Evolutionary conservation across 2,888 invertebrate genomes (phyloP), one percentile per base, ranked within the genome.

Genomic region (Biston stratarius): DNA sequence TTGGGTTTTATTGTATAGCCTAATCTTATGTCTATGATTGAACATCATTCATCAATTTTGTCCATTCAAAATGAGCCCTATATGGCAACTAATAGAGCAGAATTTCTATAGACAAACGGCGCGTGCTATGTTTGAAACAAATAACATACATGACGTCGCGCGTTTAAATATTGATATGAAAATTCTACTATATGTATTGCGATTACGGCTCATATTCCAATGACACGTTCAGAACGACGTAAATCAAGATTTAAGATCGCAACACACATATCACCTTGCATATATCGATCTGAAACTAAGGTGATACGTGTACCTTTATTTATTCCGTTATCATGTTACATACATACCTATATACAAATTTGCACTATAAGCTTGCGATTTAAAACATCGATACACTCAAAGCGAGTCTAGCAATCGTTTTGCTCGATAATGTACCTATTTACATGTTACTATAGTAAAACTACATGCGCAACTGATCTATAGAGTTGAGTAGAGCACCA

Each of bases 371-470:
- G 87, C 61, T 57, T 61, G 61, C 87, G 85, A 84, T 83, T 81
- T 79, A 84, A 82, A 80, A 86, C 84, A 82, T 77, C 84, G 86
- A 89, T 83, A 89, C 86, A 89, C 80, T 81, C 79, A 87, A 90
- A 90, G 90, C 89, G 77, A 83, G 76, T 83, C 85, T 81, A 80
- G 67, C 79, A 81, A 61, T 42, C 48, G 24, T 42, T 63, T 67
- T 64, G 48, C 58, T 78, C 76, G 77, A 77, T 83, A 38, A 38
- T 38, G 38, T 83, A 79, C 78, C 71, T 79, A 76, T 78, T 76
- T 78, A 80, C 75, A 80, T 67, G 73, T 56, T 74, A n/a, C n/a
- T n/a, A 79, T 77, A 75, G 74, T 69, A 64, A 61, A 67, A 53
- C 51, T 57, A 69, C 64, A 51, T n/a, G 42, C 12, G 53, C 33